Percentiles rank a stretch among this genome's conserved stretches.
Conservation (phyloP, 2,113 vertebrate genomes). For the Haliaeetus leucogaster region DNA sequence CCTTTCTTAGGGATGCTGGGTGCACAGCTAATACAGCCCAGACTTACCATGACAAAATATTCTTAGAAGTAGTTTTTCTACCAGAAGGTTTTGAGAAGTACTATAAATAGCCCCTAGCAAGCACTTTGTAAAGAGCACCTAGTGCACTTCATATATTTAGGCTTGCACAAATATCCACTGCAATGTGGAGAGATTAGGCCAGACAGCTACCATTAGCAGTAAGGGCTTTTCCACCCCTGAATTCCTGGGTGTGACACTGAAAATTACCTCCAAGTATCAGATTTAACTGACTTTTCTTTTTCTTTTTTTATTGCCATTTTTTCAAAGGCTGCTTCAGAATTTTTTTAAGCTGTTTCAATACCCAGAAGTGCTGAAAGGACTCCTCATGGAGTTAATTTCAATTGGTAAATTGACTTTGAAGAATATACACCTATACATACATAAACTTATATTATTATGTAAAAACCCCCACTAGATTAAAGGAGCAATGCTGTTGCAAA, state of each 20-base stretch:
- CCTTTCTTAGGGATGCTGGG: background rate
- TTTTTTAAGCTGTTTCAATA: background rate
- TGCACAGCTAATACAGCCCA: background rate
- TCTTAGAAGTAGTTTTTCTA: background rate
- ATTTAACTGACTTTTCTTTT: background rate
- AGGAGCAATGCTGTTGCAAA: background rate
- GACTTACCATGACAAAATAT: background rate
- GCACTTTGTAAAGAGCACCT: background rate
- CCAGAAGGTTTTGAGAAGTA: background rate
- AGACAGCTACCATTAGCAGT: background rate
- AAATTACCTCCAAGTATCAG: slow-evolving; percentile 19
- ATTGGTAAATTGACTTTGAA: background rate
- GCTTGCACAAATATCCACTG: background rate
- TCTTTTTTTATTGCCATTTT: background rate
- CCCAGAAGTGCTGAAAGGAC: background rate
- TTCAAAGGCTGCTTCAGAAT: background rate
- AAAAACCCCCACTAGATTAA: background rate
- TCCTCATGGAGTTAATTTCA: background rate
- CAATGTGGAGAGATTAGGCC: background rate
- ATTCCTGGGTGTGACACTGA: background rate
- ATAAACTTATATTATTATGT: background rate
- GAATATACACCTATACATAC: background rate
- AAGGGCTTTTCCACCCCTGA: slow-evolving; percentile 1
- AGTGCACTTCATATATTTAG: background rate
- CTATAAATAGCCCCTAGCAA: background rate